A percentile compares a stretch with the other conserved stretches of the same genome.
Evolutionary conservation across 2,113 vertebrate genomes (phyloP).

Genomic region (Suncus etruscus): DNA sequence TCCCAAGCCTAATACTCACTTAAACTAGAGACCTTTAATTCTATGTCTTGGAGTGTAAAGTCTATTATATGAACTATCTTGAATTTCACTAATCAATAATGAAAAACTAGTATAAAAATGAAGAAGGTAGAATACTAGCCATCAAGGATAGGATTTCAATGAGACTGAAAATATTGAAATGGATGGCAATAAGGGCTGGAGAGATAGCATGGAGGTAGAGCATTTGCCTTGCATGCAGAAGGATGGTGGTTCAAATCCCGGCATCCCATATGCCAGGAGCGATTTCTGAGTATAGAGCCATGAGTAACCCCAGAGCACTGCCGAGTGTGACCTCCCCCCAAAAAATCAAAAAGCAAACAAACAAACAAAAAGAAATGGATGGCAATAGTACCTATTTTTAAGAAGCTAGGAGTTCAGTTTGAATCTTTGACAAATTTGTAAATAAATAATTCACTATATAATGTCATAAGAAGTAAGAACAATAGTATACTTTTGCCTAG

Average conservation of each 20-base stretch:
- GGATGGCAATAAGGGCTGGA: neutral
- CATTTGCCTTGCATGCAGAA: too few species aligned
- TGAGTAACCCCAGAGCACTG: too few species aligned
- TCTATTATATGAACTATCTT: neutral
- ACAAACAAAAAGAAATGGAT: neutral
- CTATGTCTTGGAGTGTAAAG: neutral
- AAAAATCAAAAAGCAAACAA: too few species aligned
- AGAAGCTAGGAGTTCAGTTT: constrained; percentile 1
- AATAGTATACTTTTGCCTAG: neutral
- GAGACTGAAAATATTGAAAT: neutral
- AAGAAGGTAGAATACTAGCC: neutral
- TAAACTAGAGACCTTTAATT: neutral
- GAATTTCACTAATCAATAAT: neutral
- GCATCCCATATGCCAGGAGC: too few species aligned
- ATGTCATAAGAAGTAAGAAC: neutral
- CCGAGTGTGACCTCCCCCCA: too few species aligned
- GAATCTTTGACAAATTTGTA: neutral
- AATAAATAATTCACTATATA: constrained; percentile 17
- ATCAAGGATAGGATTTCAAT: neutral
- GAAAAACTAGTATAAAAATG: neutral
- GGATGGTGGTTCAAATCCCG: too few species aligned
- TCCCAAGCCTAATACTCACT: neutral
- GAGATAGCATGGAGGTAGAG: too few species aligned
- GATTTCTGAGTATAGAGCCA: too few species aligned
- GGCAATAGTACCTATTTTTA: neutral